Base-by-base conservation (phyloP, 2,888 invertebrate genomes). In the Smittia sp. region DNA sequence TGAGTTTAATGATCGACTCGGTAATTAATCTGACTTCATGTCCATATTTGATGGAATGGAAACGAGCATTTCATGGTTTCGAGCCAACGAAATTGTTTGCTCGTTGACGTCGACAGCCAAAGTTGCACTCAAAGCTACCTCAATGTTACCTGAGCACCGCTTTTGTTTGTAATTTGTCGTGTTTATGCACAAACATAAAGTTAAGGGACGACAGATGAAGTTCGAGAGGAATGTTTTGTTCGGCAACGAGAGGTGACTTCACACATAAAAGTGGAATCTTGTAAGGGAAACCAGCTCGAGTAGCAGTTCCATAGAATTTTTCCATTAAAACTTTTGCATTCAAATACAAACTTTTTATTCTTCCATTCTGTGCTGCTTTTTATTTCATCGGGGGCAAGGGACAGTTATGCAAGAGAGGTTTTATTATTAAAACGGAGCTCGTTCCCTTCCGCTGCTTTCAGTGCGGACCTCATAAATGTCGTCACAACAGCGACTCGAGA, bases 271-370 rank as follows among this genome's bases (percentile, higher is more conserved):
- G 22, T 38, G 24, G 11, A 63, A 27, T 11, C 27, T 20, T 27
- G 25, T 27, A 27, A 27, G 27, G 63, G 11, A 13, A 27, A 27
- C 1, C 11, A 63, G 46, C 46, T 46, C n/a, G n/a, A 18, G 20
- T 18, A 58, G 58, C 15, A 58, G 18, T 32, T 32, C 32, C 32
- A 32, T 20, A 27, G 22, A 63, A 63, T 27, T 58, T 72, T 72
- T 72, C 72, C 72, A 72, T 72, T 72, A 72, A 72, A 72, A 72
- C 62, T 72, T 72, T 54, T 38, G 72, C 72, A 72, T 72, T 72
- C 52, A 69, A 72, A 69, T 13, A 13, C 58, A 62, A 72, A 72
- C 72, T 62, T 72, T 62, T 38, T 39, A 25, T 69, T 0, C 52
- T 72, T 32, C 52, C 20, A 22, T 58, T 58, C 58, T 7, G 11